A percentile compares a stretch with the other conserved stretches of the same genome.
Evolutionary conservation across 2,113 vertebrate genomes (phyloP).

Genomic region (Pseudonaja textilis): DNA sequence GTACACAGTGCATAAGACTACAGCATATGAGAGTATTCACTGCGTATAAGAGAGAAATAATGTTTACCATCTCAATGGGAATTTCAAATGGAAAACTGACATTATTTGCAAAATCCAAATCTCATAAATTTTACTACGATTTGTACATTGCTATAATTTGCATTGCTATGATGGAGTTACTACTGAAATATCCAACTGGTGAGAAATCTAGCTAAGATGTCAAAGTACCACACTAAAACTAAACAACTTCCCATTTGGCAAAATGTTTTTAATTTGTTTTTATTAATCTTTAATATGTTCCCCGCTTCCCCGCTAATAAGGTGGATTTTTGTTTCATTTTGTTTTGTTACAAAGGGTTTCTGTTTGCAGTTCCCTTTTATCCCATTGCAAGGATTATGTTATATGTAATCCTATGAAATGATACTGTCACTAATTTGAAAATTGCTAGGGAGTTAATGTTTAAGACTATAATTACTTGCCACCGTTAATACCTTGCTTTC

Average conservation of each 20-base stretch:
- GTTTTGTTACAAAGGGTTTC: slow-evolving; percentile 41
- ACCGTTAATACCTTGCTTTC: slow-evolving; percentile 57
- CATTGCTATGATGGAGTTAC: accelerated
- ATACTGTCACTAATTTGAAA: slow-evolving; percentile 71
- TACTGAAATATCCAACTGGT: slow-evolving; percentile 11
- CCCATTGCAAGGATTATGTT: slow-evolving; percentile 56
- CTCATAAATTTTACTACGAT: accelerated
- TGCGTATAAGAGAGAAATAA: slow-evolving; percentile 5
- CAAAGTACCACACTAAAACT: background rate
- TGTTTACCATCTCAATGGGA: slow-evolving; percentile 5
- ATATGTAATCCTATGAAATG: slow-evolving; percentile 63
- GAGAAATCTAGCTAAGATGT: background rate
- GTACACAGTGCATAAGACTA: background rate
- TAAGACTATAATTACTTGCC: slow-evolving; percentile 65
- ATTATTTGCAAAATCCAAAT: background rate
- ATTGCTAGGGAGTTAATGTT: slow-evolving; percentile 62
- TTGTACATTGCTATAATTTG: background rate
- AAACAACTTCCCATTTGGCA: slow-evolving; percentile 40
- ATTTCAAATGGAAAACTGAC: slow-evolving; percentile 2
- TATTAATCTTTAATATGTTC: slow-evolving; percentile 51
- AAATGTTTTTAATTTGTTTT: slow-evolving; percentile 52
- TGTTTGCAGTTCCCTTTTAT: slow-evolving; percentile 64
- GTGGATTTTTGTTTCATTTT: slow-evolving; percentile 52
- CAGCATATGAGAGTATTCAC: background rate
- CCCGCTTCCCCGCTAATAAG: slow-evolving; percentile 44